Conservation (phyloP, 2,888 invertebrate genomes). For the Chrysolina haemoptera region DNA sequence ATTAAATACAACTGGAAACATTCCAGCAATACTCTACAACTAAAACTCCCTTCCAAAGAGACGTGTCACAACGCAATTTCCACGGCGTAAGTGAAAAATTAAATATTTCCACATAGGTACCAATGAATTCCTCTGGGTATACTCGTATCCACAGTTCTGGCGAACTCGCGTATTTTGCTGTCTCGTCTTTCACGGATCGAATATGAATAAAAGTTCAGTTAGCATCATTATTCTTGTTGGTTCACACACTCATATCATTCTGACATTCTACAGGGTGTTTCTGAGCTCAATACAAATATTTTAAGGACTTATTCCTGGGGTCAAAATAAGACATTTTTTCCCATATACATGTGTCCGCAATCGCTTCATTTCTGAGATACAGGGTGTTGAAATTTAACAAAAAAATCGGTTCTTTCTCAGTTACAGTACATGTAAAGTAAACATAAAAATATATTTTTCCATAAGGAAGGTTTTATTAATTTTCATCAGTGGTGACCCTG, state of each 20-base stretch:
- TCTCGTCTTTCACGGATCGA: background rate
- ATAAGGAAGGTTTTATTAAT: no score
- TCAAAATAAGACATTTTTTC: no score
- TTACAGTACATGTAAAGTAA: no score
- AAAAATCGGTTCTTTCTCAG: no score
- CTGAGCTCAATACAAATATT: no score
- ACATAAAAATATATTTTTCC: no score
- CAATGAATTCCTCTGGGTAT: background rate
- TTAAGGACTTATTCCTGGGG: no score
- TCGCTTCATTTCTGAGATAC: no score
- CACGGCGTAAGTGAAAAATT: background rate
- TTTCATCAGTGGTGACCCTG: no score
- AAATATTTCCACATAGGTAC: background rate
- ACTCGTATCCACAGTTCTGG: background rate
- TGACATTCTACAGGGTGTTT: no score
- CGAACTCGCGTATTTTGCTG: background rate
- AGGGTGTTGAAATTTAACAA: no score
- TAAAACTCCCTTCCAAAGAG: background rate
- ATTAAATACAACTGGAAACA: background rate
- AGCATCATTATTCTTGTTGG: background rate
- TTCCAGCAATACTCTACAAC: background rate
- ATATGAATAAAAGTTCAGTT: background rate
- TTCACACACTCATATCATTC: background rate
- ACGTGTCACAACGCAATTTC: background rate
- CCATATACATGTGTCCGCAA: no score